Percentiles rank a stretch among this genome's conserved stretches.
phyloP scores from a whole-genome alignment of 2,113 vertebrate species.

The Hypanus sabinus region DNA sequence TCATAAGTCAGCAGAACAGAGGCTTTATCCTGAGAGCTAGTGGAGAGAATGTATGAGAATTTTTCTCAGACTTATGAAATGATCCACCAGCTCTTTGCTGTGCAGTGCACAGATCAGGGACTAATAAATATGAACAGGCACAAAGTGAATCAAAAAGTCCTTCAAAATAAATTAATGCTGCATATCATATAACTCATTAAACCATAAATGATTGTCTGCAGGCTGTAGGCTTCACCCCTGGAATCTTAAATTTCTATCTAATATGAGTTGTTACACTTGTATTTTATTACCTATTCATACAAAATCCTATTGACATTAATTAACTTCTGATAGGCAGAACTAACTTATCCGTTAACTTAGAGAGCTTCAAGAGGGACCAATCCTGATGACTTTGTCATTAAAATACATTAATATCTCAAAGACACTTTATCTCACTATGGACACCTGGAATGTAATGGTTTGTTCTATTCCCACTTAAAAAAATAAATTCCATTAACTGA shows the following conservation, averaged over 20 bases:
- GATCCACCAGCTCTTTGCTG: background rate
- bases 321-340: background rate
- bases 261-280: background rate
- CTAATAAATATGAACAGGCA: background rate
- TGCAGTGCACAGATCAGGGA: background rate
- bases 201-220: background rate
- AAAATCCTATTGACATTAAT: background rate
- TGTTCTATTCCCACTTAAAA: background rate
- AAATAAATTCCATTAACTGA: background rate
- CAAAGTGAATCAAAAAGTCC: conserved; percentile 6
- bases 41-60: background rate
- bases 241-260: background rate
- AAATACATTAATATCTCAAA: conserved; percentile 1
- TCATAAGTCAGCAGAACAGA: background rate
- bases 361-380: background rate
- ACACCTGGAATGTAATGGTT: background rate
- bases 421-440: background rate
- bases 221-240: background rate
- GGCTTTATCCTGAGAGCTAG: background rate
- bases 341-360: background rate
- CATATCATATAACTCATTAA: background rate
- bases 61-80: background rate
- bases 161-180: conserved; percentile 5
- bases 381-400: background rate
- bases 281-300: background rate